phyloP scores from a whole-genome alignment of 2,113 vertebrate species.

The Rhea americana region DNA sequence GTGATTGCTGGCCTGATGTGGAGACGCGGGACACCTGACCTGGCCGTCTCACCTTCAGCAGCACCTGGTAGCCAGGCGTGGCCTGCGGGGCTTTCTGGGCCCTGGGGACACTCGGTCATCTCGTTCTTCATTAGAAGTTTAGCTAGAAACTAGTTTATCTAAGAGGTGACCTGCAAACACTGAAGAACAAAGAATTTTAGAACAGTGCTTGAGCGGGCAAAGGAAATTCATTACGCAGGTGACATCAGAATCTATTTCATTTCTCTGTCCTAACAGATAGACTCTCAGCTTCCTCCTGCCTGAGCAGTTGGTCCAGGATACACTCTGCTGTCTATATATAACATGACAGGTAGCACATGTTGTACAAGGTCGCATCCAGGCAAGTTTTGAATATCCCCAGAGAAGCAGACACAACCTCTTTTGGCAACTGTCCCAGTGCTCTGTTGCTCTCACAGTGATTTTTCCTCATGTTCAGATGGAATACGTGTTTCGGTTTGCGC shows the following conservation, averaged over 20 bases:
- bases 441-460: too few species aligned
- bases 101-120: neutral
- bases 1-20: neutral
- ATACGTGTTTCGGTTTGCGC: too few species aligned
- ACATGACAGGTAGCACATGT: neutral
- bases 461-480: too few species aligned
- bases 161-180: conserved; percentile 10
- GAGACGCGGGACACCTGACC: neutral
- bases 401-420: too few species aligned
- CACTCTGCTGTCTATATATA: accelerated
- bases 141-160: conserved; percentile 26
- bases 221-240: accelerated
- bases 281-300: neutral
- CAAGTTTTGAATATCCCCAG: too few species aligned
- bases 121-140: neutral
- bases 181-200: neutral
- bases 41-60: neutral
- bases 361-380: too few species aligned
- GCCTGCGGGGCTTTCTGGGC: neutral
- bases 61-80: accelerated
- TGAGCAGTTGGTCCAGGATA: neutral
- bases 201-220: neutral
- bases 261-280: neutral
- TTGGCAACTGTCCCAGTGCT: too few species aligned
- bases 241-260: neutral